These are phyloP conservation scores for Pygoscelis antarcticus DNA, from an alignment of 2,113 vertebrate species.

Conservation along the genomic window DNA sequence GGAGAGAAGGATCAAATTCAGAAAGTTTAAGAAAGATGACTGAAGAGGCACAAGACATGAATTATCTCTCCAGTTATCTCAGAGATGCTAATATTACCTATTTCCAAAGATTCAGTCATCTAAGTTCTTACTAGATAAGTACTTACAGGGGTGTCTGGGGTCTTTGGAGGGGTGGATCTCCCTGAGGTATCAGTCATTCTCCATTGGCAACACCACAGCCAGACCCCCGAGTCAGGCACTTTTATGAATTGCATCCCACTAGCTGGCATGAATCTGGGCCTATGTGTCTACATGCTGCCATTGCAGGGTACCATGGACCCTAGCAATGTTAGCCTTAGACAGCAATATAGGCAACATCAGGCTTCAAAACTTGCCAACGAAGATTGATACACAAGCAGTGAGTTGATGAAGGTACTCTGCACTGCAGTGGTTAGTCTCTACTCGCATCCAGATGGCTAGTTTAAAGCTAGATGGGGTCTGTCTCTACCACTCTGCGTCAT, in stretches of 20 bases:
- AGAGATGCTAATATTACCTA: not conserved
- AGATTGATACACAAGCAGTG: not conserved
- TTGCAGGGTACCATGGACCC: not conserved
- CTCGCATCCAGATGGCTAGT: not conserved
- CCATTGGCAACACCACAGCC: not conserved
- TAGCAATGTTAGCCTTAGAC: not conserved
- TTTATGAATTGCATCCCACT: not conserved
- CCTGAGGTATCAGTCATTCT: not conserved
- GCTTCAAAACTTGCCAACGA: accelerated
- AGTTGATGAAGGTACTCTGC: not conserved
- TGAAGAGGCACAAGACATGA: not conserved
- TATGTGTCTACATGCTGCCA: not conserved
- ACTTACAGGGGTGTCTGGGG: not conserved
- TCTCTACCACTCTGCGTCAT: not conserved
- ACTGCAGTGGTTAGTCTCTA: not conserved
- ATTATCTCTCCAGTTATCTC: not conserved
- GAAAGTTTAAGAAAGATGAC: not conserved
- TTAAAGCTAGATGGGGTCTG: not conserved
- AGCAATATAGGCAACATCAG: not conserved
- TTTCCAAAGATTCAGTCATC: not conserved
- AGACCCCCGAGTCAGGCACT: not conserved
- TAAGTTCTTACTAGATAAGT: not conserved
- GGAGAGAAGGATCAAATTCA: not conserved
- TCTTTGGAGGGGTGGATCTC: not conserved
- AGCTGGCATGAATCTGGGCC: not conserved